phyloP scores from a whole-genome alignment of 2,797 vertebrate genomes.

The Sebastes itinus region DNA sequence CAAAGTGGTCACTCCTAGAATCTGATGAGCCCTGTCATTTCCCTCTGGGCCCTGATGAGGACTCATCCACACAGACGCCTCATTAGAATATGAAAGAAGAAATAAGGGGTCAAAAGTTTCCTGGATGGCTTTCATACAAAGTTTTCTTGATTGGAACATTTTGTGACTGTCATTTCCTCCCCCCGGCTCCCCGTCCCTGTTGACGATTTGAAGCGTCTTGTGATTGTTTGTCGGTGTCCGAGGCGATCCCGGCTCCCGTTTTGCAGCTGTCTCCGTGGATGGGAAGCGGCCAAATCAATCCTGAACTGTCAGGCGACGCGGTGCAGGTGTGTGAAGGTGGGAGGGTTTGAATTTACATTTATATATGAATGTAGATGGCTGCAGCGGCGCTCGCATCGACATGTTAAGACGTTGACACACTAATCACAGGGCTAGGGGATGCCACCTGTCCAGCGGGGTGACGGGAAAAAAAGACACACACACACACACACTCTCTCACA shows the following conservation, averaged over 20 bases:
- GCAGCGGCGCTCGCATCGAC: slow-evolving; percentile 63
- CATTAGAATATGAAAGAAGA: slow-evolving; percentile 73
- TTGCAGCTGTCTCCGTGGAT: slow-evolving; percentile 42
- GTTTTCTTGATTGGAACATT: slow-evolving; percentile 69
- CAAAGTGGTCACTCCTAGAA: slow-evolving; percentile 60
- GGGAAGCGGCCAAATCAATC: slow-evolving; percentile 78
- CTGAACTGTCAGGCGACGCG: slow-evolving; percentile 70
- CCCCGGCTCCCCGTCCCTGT: neutral
- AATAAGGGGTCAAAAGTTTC: slow-evolving; percentile 68
- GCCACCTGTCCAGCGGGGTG: slow-evolving; percentile 79
- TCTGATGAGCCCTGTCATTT: slow-evolving; percentile 66
- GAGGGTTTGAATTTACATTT: slow-evolving; percentile 75
- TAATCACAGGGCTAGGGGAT: slow-evolving; percentile 84
- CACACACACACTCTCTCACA: slow-evolving; percentile 8
- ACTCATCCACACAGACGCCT: slow-evolving; percentile 30
- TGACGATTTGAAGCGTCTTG: slow-evolving; percentile 45
- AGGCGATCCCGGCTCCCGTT: slow-evolving; percentile 44
- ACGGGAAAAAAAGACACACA: slow-evolving; percentile 42
- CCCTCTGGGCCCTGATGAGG: slow-evolving; percentile 48
- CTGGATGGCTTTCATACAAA: slow-evolving; percentile 57
- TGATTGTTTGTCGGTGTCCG: slow-evolving; percentile 70
- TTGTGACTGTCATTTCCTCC: slow-evolving; percentile 57
- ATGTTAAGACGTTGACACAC: slow-evolving; percentile 84
- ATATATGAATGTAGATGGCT: slow-evolving; percentile 82
- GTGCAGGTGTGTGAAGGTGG: slow-evolving; percentile 49